A percentile compares a stretch with the other conserved stretches of the same genome.
These are phyloP conservation scores for Tipula confusa DNA, from an alignment of 2,888 invertebrate genomes.

Conservation along the genomic window DNA sequence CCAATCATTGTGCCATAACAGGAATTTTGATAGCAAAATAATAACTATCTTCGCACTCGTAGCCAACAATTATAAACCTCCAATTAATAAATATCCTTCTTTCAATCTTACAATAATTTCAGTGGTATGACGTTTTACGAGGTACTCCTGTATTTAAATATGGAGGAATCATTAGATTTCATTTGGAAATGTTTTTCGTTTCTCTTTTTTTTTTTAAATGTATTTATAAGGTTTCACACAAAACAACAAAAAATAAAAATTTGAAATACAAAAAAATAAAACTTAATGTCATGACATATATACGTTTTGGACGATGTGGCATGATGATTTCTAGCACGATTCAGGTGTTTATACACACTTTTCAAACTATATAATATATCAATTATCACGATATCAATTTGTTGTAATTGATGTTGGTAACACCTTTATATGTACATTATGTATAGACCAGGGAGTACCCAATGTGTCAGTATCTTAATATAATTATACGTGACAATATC, in stretches of 20 bases:
- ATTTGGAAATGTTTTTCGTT: neutral
- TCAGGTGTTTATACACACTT: neutral
- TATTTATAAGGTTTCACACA: neutral
- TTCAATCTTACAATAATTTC: no score
- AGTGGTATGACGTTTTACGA: neutral
- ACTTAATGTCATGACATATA: neutral
- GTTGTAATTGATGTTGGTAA: neutral
- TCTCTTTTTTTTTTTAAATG: no score
- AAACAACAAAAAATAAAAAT: neutral
- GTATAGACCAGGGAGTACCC: neutral
- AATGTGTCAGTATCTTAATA: neutral
- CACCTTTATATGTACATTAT: neutral
- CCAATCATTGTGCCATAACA: no score
- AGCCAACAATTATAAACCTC: no score
- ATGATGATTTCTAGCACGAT: neutral
- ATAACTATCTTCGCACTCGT: no score
- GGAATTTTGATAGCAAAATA: no score
- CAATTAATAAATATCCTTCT: no score
- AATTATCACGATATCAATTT: slow-evolving; percentile 1
- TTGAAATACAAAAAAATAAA: neutral
- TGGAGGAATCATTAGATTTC: neutral
- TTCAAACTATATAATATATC: neutral
- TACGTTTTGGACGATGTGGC: neutral
- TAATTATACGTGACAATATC: slow-evolving; percentile 4
- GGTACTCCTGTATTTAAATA: neutral